Percentiles rank a stretch among this genome's conserved stretches.
Conservation (phyloP, 2,113 vertebrate species). For the Sander lucioperca region DNA sequence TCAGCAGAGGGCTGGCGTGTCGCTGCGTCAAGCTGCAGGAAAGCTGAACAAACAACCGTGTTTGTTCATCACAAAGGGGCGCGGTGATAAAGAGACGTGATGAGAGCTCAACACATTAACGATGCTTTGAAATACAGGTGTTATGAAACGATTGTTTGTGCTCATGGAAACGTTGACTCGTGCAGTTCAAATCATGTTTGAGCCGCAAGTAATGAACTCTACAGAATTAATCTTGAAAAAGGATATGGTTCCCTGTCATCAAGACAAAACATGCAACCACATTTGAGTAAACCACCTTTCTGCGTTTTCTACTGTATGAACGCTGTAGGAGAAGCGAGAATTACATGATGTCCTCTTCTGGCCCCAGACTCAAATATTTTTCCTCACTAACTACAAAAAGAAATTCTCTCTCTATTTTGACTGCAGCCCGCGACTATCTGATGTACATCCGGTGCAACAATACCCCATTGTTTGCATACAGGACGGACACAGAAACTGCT, state of each 20-base stretch:
- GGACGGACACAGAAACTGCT: slow-evolving; percentile 56
- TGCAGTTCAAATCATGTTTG: not conserved
- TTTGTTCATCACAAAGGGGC: slow-evolving; percentile 44
- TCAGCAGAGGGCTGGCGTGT: slow-evolving; percentile 2
- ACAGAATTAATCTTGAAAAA: not conserved
- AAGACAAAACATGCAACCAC: slow-evolving; percentile 41
- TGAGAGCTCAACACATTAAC: slow-evolving; percentile 17
- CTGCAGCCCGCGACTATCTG: slow-evolving; percentile 50
- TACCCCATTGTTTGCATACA: slow-evolving; percentile 67
- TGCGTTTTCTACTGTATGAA: not conserved
- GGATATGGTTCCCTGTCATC: not conserved
- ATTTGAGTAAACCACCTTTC: slow-evolving; percentile 9
- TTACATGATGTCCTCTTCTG: slow-evolving; percentile 46
- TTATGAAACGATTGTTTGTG: slow-evolving; percentile 14
- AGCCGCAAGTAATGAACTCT: not conserved
- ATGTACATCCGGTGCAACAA: slow-evolving; percentile 68
- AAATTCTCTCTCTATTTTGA: slow-evolving; percentile 44
- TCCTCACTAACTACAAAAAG: slow-evolving; percentile 35
- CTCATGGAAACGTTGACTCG: slow-evolving; percentile 14
- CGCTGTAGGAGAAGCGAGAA: not conserved
- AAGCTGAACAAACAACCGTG: slow-evolving; percentile 78
- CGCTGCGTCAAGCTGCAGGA: slow-evolving; percentile 44
- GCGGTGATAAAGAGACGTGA: slow-evolving; percentile 1
- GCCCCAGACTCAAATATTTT: slow-evolving; percentile 33
- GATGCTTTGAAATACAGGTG: slow-evolving; percentile 30